phyloP scores from a whole-genome alignment of 2,888 invertebrate species.

The Dioctria rufipes region DNA sequence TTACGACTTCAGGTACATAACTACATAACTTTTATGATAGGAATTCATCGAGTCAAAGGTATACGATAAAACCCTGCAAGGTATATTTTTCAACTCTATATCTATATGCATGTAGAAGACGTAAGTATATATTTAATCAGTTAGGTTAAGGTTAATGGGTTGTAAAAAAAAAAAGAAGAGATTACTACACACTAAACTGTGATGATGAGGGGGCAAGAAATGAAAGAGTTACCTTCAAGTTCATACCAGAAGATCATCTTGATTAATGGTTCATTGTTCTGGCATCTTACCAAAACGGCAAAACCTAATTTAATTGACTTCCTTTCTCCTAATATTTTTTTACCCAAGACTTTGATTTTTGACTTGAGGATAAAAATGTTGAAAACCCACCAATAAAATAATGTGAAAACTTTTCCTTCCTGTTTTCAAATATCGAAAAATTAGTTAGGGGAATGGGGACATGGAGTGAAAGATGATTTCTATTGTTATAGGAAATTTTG shows the following conservation, averaged over 20 bases:
- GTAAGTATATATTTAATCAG: background rate
- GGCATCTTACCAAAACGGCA: conserved; percentile 38
- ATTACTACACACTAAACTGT: background rate
- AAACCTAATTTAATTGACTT: conserved; percentile 51
- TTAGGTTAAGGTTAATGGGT: conserved; percentile 17
- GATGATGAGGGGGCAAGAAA: background rate
- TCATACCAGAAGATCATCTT: conserved; percentile 38
- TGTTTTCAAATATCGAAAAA: no score
- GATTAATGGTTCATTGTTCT: conserved; percentile 53
- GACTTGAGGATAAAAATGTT: background rate
- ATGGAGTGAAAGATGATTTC: no score
- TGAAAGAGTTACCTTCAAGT: conserved; percentile 20
- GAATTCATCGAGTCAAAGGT: background rate
- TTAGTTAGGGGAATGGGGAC: no score
- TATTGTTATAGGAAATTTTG: no score
- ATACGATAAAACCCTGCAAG: conserved; percentile 24
- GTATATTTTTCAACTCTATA: conserved; percentile 8
- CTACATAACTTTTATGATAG: no score
- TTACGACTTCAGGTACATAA: no score
- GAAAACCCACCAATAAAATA: no score
- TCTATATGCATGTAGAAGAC: background rate
- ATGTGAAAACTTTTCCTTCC: no score
- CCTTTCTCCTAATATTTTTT: conserved; percentile 3
- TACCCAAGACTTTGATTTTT: conserved; percentile 20
- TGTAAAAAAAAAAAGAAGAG: background rate